Conservation (phyloP, 2,113 vertebrate species). For the Raja brachyura region DNA sequence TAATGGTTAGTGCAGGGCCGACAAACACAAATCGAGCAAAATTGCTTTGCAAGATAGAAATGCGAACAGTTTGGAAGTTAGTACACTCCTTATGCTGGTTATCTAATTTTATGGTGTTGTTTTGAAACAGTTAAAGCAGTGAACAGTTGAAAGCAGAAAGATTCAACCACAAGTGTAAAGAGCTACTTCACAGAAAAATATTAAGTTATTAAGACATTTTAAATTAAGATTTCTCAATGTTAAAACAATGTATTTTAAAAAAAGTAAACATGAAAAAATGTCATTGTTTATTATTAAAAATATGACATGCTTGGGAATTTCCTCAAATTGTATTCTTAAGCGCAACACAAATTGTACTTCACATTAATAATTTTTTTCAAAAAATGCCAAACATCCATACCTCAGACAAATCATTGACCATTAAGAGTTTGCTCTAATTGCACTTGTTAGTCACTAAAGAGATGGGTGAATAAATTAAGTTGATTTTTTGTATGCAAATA, state of each 20-base stretch:
- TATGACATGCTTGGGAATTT: background rate
- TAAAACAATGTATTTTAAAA: background rate
- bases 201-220: background rate
- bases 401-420: too few relatives aligned
- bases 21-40: too few relatives aligned
- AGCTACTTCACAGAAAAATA: background rate
- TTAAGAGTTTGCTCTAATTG: background rate
- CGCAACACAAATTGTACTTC: background rate
- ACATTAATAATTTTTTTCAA: too few relatives aligned
- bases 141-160: too few relatives aligned
- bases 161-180: background rate
- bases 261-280: background rate
- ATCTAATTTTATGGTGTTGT: too few relatives aligned
- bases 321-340: background rate
- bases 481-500: background rate
- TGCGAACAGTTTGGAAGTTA: too few relatives aligned
- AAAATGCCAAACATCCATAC: too few relatives aligned
- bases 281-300: background rate
- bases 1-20: too few relatives aligned
- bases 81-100: too few relatives aligned
- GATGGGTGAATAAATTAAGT: background rate
- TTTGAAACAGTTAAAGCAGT: too few relatives aligned
- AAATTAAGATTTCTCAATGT: background rate
- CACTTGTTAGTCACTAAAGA: background rate
- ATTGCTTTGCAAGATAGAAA: too few relatives aligned